phyloP scores from a whole-genome alignment of 2,113 vertebrate genomes.

The Daboia siamensis region DNA sequence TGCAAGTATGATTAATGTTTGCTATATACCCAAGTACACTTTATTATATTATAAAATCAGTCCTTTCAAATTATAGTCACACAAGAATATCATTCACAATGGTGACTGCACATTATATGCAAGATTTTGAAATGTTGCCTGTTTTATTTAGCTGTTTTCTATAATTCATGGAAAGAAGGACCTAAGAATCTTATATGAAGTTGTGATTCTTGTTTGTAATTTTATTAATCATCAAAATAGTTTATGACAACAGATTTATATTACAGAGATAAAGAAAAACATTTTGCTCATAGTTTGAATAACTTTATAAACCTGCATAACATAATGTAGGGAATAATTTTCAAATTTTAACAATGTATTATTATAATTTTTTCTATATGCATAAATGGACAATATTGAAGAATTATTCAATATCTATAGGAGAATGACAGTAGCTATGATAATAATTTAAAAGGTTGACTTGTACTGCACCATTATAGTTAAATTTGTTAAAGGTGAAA shows the following conservation, averaged over 20 bases:
- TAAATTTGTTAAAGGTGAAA: background rate
- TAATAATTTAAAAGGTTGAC: background rate
- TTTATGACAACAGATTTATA: background rate
- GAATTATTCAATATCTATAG: accelerated
- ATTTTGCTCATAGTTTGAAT: background rate
- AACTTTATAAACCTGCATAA: background rate
- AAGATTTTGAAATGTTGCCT: background rate
- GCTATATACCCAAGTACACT: accelerated
- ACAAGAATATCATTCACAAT: background rate
- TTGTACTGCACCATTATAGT: background rate
- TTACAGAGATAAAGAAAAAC: background rate
- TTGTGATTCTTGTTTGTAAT: background rate
- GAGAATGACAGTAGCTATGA: background rate
- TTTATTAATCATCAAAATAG: background rate
- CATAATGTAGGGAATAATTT: accelerated
- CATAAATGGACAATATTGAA: background rate
- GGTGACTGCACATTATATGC: background rate
- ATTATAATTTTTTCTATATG: background rate
- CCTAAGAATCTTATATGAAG: accelerated
- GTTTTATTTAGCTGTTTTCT: background rate
- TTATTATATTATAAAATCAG: background rate
- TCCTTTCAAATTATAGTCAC: background rate
- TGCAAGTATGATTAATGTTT: background rate
- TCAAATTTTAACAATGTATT: background rate
- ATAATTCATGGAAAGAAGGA: background rate